Base-by-base conservation (phyloP, 2,888 invertebrate genomes). In the Cosmia pyralina region DNA sequence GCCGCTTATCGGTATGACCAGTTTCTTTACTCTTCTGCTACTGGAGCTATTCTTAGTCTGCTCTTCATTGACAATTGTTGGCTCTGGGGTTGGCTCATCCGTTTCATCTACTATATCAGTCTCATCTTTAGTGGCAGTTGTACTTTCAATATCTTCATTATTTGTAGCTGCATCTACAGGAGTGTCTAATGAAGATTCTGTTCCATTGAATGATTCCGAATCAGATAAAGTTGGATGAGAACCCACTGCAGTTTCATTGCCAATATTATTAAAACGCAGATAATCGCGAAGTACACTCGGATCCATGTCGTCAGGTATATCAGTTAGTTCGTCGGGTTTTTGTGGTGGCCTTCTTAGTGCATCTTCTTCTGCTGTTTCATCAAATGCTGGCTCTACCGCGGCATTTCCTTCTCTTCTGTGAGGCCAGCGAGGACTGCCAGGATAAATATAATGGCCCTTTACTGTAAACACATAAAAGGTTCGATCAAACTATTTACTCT, bases 1-100 rank as follows among this genome's bases (percentile, higher is more conserved):
- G 17, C 82, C 84, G 41, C 75, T 82, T 65, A 88, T 80, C 41
- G 83, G 82, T 73, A 87, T 78, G 17, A 83, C 58, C 34, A 78
- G 71, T 53, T 82, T 82, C 44, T 80, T 80, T 34, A 77, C 69
- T 72, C 8, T 79, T 52, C 41, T 64, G 28, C n/a, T 55, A 13
- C 13, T 58, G 2, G 62, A 2, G 11, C 22, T 46, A 7, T 17
- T 62, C 11, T 2, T 46, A 19, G 11, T 11, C 10, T 50, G 34
- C 15, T 50, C 48, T 34, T 69, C 34, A 46, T 69, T 48, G 8
- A 8, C 1, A n/a, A 53, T 28, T 0, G 41, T 4, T 57, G 46
- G 1, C 1, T 13, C 5, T 19, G 46, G 28, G 1, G 15, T 52
- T 22, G 46, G 4, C 22, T 67, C 50, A 22, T 48, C 22, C 34